A percentile compares a stretch with the other conserved stretches of the same genome.
These are phyloP conservation scores for Ectobius pallidus DNA, from an alignment of 2,888 invertebrate species.

Conservation along the genomic window DNA sequence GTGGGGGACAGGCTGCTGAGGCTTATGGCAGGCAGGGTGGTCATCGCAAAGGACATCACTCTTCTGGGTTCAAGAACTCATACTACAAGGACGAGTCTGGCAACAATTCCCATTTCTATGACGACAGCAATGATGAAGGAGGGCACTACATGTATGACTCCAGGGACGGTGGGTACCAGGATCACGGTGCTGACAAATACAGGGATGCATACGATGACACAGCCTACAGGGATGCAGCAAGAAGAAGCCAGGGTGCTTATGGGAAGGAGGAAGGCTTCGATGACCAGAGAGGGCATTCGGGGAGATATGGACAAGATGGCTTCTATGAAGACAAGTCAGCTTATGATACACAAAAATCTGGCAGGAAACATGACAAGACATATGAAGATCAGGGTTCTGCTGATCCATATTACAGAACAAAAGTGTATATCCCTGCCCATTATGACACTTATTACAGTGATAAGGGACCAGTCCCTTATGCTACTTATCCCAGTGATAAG, in stretches of 20 bases:
- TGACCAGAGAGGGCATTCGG: constrained; percentile 28
- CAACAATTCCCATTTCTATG: constrained; percentile 45
- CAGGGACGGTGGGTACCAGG: constrained; percentile 32
- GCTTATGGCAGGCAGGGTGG: constrained; percentile 38
- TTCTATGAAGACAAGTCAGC: constrained; percentile 31
- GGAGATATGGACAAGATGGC: constrained; percentile 23
- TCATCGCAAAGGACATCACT: constrained; percentile 44
- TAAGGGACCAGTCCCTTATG: no score
- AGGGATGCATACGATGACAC: constrained; percentile 34
- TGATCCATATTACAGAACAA: no score
- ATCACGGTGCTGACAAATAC: constrained; percentile 26
- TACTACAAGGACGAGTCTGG: constrained; percentile 46
- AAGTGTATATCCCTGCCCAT: no score
- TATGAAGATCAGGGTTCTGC: neutral
- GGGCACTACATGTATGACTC: constrained; percentile 36
- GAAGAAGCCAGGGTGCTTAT: constrained; percentile 33
- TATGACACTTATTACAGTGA: no score
- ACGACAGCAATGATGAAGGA: constrained; percentile 42
- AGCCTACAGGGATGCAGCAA: constrained; percentile 17
- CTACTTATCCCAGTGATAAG: no score
- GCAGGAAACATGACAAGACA: neutral
- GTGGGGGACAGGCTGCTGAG: constrained; percentile 39
- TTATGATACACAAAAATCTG: neutral
- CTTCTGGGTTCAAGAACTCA: constrained; percentile 44
- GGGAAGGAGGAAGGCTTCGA: constrained; percentile 21